These are phyloP conservation scores for Hylomyscus alleni DNA, from an alignment of 2,797 vertebrate genomes.

Conservation along the genomic window DNA sequence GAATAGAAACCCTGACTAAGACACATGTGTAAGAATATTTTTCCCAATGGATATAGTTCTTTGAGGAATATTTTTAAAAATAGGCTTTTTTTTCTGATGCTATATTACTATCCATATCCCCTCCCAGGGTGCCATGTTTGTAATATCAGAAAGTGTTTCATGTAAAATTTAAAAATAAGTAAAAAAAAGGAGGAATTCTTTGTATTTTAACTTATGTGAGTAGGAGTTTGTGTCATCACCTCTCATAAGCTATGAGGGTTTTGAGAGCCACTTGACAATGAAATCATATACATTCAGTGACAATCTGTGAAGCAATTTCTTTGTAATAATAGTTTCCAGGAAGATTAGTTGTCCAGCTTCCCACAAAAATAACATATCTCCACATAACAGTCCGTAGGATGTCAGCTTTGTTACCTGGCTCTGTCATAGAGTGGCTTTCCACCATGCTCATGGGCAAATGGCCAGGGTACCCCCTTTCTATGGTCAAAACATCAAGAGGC, in stretches of 20 bases:
- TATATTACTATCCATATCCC: conserved; percentile 5
- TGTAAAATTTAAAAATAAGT: conserved; percentile 15
- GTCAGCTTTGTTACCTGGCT: neutral
- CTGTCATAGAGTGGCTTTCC: neutral
- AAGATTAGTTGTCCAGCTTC: conserved; percentile 15
- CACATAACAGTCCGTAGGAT: neutral
- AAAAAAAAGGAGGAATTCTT: neutral
- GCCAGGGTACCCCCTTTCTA: neutral
- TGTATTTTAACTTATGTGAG: conserved; percentile 7
- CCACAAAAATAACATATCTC: conserved; percentile 53
- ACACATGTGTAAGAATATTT: conserved; percentile 40
- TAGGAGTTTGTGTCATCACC: neutral
- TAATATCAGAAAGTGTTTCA: neutral
- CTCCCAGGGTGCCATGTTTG: neutral
- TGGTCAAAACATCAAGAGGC: conserved; percentile 45
- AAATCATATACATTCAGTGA: conserved; percentile 18
- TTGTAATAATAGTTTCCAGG: conserved; percentile 44
- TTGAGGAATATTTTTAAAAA: conserved; percentile 28
- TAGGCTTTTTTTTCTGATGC: conserved; percentile 4
- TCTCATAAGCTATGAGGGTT: neutral
- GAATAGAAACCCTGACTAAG: no score
- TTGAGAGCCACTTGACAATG: conserved; percentile 8
- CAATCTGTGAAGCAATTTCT: conserved; percentile 41
- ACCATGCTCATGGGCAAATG: neutral
- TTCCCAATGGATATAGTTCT: conserved; percentile 14